Conservation (phyloP, 2,797 vertebrate genomes). For the Chrysocyon brachyurus region DNA sequence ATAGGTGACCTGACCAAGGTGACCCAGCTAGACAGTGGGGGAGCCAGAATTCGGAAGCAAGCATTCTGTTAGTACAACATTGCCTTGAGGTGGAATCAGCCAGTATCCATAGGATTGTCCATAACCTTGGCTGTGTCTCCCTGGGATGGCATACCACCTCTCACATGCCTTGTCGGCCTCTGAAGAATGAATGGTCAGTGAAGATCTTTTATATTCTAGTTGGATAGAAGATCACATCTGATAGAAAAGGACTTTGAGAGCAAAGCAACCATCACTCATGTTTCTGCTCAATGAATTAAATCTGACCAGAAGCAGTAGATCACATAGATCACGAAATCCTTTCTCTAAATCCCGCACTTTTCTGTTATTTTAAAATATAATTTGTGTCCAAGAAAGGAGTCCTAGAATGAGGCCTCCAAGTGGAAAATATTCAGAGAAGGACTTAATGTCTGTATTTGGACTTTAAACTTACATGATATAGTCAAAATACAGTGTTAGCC, state of each 20-base stretch:
- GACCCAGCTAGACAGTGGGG: neutral
- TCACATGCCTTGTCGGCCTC: neutral
- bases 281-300: neutral
- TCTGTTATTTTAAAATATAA: neutral
- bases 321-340: neutral
- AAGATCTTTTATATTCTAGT: neutral
- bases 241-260: neutral
- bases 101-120: neutral
- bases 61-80: neutral
- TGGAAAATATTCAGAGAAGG: constrained; percentile 47
- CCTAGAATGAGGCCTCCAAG: neutral
- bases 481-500: neutral
- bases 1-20: neutral
- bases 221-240: neutral
- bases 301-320: neutral
- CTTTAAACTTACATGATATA: neutral
- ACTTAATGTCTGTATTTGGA: neutral
- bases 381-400: neutral
- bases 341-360: neutral
- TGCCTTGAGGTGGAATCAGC: neutral
- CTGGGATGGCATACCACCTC: neutral
- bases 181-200: neutral
- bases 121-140: neutral
- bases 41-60: neutral
- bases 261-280: neutral